A percentile compares a stretch with the other conserved stretches of the same genome.
Conservation (phyloP, 1,140 invertebrate genomes). For the roundworm (Caenorhabditis elegans) region WBcel235 BX284604.4:10883501-10884000, state of each 20-base stretch:
- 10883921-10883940: neutral
- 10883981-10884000: neutral
- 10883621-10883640: neutral
- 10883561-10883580: slow-evolving; percentile 5
- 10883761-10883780: neutral
- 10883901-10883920: neutral
- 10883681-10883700: neutral
- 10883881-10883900: neutral
- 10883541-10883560: no score
- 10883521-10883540: neutral
- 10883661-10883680: neutral
- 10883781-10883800: neutral
- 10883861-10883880: neutral
- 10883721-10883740: neutral
- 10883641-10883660: neutral
- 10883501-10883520: neutral
- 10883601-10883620: neutral
- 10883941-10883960: slow-evolving; percentile 16
- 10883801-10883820: neutral
- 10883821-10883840: neutral
- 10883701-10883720: no score
- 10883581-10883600: slow-evolving; percentile 5
- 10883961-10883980: neutral
- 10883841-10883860: neutral
- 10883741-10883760: neutral